phyloP scores from a whole-genome alignment of 2,113 vertebrate genomes.

The Sinocyclocheilus grahami region DNA sequence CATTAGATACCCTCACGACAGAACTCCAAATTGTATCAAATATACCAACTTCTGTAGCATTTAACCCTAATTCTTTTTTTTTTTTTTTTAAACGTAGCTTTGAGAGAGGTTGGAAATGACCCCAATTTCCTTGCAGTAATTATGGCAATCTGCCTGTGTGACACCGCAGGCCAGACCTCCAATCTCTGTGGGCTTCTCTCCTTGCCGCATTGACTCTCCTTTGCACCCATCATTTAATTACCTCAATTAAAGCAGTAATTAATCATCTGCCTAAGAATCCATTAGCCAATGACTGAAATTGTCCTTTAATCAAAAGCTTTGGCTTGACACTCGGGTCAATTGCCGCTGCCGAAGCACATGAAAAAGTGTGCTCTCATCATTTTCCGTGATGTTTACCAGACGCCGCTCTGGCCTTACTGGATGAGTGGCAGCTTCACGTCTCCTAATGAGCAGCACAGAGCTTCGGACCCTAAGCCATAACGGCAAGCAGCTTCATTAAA shows the following conservation, averaged over 20 bases:
- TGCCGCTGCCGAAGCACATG: neutral
- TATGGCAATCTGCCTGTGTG: constrained; percentile 48
- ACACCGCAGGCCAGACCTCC: constrained; percentile 26
- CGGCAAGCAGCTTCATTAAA: constrained; percentile 67
- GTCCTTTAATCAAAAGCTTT: constrained; percentile 44
- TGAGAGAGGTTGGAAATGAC: constrained; percentile 22
- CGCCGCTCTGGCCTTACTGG: constrained; percentile 34
- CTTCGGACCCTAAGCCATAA: constrained; percentile 59
- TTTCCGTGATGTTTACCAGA: constrained; percentile 30
- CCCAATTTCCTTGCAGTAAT: constrained; percentile 41
- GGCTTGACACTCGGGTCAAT: constrained; percentile 38
- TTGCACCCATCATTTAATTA: constrained; percentile 46
- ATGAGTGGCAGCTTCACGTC: constrained; percentile 62
- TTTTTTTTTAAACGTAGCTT: constrained; percentile 18
- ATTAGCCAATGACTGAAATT: constrained; percentile 42
- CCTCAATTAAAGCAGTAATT: constrained; percentile 46
- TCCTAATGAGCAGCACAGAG: constrained; percentile 65
- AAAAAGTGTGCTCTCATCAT: constrained; percentile 36
- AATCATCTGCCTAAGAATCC: constrained; percentile 43
- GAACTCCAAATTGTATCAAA: too few relatives aligned
- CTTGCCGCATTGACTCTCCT: constrained; percentile 40
- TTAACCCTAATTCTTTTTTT: too few relatives aligned
- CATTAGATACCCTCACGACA: too few relatives aligned
- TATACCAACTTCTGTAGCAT: too few relatives aligned
- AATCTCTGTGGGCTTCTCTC: constrained; percentile 22